phyloP scores from a whole-genome alignment of 2,888 invertebrate species.

The Myathropa florea region DNA sequence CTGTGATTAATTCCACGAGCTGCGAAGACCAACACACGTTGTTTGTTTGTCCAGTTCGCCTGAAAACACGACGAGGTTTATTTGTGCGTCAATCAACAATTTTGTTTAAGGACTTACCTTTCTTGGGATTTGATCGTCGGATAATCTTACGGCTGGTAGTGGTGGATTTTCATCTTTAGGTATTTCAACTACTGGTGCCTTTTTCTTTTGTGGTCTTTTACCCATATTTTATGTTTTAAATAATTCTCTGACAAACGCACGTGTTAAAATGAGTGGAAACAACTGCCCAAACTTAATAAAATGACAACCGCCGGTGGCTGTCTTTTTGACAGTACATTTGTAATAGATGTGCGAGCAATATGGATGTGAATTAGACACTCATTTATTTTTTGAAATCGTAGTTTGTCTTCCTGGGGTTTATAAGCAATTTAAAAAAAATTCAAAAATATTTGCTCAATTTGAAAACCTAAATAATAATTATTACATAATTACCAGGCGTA shows the following conservation, averaged over 20 bases:
- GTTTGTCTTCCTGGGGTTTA: too few species aligned
- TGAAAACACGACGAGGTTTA: conserved; percentile 78
- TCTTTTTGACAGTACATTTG: conserved; percentile 2
- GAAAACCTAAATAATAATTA: too few species aligned
- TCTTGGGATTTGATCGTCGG: conserved; percentile 87
- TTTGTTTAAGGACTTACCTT: conserved; percentile 82
- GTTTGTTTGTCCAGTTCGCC: conserved; percentile 96
- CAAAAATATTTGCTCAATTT: too few species aligned
- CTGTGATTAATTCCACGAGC: conserved; percentile 95
- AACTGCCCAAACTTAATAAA: conserved; percentile 11
- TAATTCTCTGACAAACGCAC: conserved; percentile 13
- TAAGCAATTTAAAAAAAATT: too few species aligned
- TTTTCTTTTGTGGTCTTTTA: conserved; percentile 75
- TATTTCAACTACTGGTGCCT: conserved; percentile 77
- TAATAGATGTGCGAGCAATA: not conserved
- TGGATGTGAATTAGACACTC: not conserved
- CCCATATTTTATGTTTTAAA: conserved; percentile 72
- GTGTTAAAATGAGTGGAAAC: conserved; percentile 36
- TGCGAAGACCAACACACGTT: conserved; percentile 96
- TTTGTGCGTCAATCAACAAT: not conserved
- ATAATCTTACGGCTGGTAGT: conserved; percentile 84
- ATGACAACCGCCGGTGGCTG: conserved; percentile 17
- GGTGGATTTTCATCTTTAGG: conserved; percentile 79
- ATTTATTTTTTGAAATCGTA: too few species aligned
- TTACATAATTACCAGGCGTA: too few species aligned